Percentiles rank a stretch among this genome's conserved stretches.
Conservation (phyloP, 2,888 invertebrate species). For the Hypena proboscidalis region DNA sequence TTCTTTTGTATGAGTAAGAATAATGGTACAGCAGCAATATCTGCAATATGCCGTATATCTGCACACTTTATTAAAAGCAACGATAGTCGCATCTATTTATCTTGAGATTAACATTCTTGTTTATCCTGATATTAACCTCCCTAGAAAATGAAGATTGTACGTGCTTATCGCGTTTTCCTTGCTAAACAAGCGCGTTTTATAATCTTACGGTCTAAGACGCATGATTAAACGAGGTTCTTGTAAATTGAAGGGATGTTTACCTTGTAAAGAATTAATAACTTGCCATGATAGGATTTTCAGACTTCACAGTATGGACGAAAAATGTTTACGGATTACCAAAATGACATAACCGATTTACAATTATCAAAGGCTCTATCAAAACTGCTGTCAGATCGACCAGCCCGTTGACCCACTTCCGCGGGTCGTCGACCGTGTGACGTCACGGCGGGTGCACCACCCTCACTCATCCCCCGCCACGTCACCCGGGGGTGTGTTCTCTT, state of each 20-base stretch:
- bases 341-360: slow-evolving; percentile 49
- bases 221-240: neutral
- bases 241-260: neutral
- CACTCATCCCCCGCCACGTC: slow-evolving; percentile 54
- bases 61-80: neutral
- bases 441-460: slow-evolving; percentile 59
- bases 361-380: slow-evolving; percentile 54
- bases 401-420: slow-evolving; percentile 76
- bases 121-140: neutral
- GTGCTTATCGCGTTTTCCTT: slow-evolving; percentile 9
- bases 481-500: slow-evolving; percentile 72
- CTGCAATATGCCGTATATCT: neutral
- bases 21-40: neutral
- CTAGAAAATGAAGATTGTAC: slow-evolving; percentile 8
- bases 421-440: slow-evolving; percentile 82
- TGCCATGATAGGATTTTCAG: no score
- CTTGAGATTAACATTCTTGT: slow-evolving; percentile 5
- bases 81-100: slow-evolving; percentile 2
- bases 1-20: no score
- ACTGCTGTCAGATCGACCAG: slow-evolving; percentile 66
- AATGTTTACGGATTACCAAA: slow-evolving; percentile 27
- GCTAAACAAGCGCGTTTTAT: slow-evolving; percentile 6
- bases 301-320: neutral
- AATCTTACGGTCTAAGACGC: neutral
- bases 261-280: neutral